These are phyloP conservation scores for Conus betulinus DNA, from an alignment of 1,140 invertebrate genomes.

Conservation along the genomic window DNA sequence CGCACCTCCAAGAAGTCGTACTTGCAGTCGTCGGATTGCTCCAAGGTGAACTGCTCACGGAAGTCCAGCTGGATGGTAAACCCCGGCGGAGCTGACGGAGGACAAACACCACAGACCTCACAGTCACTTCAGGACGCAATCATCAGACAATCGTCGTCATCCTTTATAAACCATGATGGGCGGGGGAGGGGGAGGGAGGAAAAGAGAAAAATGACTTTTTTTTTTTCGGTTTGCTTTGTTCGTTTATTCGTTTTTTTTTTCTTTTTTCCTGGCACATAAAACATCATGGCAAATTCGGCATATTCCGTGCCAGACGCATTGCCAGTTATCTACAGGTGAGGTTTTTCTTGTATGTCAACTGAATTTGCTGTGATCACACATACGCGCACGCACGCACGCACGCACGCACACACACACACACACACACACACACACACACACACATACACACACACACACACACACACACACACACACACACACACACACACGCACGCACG, in stretches of 20 bases:
- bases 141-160: neutral
- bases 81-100: slow-evolving; percentile 82
- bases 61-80: slow-evolving; percentile 88
- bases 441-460: no score
- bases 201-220: no score
- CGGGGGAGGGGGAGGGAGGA: neutral
- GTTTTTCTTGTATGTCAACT: no score
- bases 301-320: no score
- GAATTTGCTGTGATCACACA: neutral
- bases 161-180: neutral
- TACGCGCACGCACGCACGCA: neutral
- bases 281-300: no score
- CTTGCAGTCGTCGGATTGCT: slow-evolving; percentile 83
- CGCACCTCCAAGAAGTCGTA: slow-evolving; percentile 90
- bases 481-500: slow-evolving; percentile 1
- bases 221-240: no score
- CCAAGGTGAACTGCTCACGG: slow-evolving; percentile 87
- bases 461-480: neutral
- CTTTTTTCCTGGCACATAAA: no score
- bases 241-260: no score
- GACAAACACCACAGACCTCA: neutral
- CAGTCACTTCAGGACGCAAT: neutral
- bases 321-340: no score
- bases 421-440: no score
- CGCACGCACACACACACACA: no score